Base-by-base conservation (phyloP, 2,797 vertebrate species). In the Xenentodon cancila region DNA sequence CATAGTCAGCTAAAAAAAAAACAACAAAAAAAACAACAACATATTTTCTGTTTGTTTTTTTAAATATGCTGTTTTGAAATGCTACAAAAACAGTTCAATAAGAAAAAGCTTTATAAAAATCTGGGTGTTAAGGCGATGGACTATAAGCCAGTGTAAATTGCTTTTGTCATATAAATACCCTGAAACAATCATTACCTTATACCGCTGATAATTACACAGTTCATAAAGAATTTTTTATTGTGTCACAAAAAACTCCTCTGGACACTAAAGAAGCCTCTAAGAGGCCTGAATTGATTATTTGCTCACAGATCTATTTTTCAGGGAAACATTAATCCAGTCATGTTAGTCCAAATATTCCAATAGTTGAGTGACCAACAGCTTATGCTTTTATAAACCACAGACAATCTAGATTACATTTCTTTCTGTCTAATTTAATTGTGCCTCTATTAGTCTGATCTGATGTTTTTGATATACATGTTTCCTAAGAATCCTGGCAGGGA, bases 251-350 rank as follows among this genome's bases (percentile, higher is more conserved):
- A 37, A 60, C 59, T 55, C 17, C 1, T 18, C 25, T 19, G 15
- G 4, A 59, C n/a, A 60, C 44, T 62, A 44, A 60, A 73, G 16
- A 27, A 37, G 42, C 54, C 52, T 56, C 18, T 12, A 43, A 54
- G 17, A 47, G 52, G 30, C 34, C 44, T 43, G 57, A 47, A 17
- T 13, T 52, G 18, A 59, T 67, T 59, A 62, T n/a, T 43, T 66
- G n/a, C 9, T 68, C 5, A 9, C 49, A 69, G 32, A 58, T 21
- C 42, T 67, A 58, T 27, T 77, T 77, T 67, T 44, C 7, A 55
- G 12, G 20, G 27, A 30, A 54, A 63, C 6, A 2, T 57, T 47
- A 65, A 68, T 52, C 57, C 44, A 62, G 4, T 19, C 18, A 27
- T 18, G 30, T 68, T 21, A n/a, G 34, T 59, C n/a, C 40, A 77